Base-by-base conservation (phyloP, 1,140 invertebrate species). In the Drosophila grimshawi region DNA sequence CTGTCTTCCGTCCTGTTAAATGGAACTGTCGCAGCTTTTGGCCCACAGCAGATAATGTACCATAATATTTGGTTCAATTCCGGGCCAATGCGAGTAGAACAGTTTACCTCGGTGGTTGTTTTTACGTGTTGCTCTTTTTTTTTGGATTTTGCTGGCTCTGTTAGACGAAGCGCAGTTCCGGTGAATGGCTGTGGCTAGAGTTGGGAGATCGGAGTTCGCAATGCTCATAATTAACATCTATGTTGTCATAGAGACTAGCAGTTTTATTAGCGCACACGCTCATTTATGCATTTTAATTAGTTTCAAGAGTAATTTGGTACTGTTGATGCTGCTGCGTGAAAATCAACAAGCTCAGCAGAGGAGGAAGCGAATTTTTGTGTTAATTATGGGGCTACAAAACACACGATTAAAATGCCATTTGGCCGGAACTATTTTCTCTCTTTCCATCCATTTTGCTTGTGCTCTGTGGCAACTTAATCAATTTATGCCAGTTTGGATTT, bases 221-320 rank as follows among this genome's bases (percentile, higher is more conserved):
- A 5, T 67, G 43, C 48, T 63, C 55, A 73, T 80, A 86, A 86
- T 86, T 86, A 86, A 70, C 46, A 52, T 66, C 57, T 52, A 66
- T 78, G 70, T 69, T 59, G 56, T 66, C 70, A 73, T 73, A 60
- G 48, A 37, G 30, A 73, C 53, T 43, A 11, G 30, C 11, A 32
- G 11, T 33, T 2, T 10, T n/a, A 60, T 39, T 60, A 32, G 46
- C 51, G 41, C 51, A 41, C 30, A 52, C 41, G 56, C 66, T 67
- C 49, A 72, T 68, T 68, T 70, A 73, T 73, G 70, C 74, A 82
- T 83, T 86, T 88, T 89, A 88, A 89, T 88, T 83, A 83, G 80
- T 80, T 78, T 74, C 49, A 51, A 80, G 73, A 59, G 61, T 69
- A 69, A 81, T 77, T 86, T 80, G 49, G 52, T 75, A 63, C 35